These are phyloP conservation scores for Aphelenchoides besseyi DNA, from an alignment of 1,140 invertebrate species.

Conservation along the genomic window DNA sequence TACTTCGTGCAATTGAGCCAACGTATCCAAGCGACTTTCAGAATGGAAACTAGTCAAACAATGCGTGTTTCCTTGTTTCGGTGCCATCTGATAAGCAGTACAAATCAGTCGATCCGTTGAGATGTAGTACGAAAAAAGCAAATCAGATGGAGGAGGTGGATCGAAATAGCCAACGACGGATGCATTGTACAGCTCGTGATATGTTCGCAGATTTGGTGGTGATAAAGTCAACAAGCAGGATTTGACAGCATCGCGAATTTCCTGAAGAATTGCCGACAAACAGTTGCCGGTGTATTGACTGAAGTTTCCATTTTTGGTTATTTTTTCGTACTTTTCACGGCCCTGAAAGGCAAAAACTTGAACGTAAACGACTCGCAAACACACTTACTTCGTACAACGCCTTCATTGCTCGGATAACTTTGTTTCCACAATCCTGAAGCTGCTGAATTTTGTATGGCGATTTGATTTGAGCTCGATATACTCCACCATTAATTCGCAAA, in stretches of 20 bases:
- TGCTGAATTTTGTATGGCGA: slow-evolving; percentile 18
- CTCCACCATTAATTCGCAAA: slow-evolving; percentile 7
- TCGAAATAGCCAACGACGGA: slow-evolving; percentile 7
- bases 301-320: background rate
- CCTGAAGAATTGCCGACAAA: background rate
- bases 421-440: slow-evolving; percentile 13
- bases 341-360: slow-evolving; percentile 13
- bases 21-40: slow-evolving; percentile 6
- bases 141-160: slow-evolving; percentile 15
- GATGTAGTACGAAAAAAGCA: slow-evolving; percentile 13
- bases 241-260: background rate
- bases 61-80: slow-evolving; percentile 11
- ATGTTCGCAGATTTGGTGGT: slow-evolving; percentile 1
- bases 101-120: slow-evolving; percentile 9
- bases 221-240: background rate
- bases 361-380: too few relatives aligned
- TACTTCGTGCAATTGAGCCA: background rate
- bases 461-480: background rate
- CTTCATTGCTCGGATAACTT: background rate
- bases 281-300: slow-evolving; percentile 1
- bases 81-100: slow-evolving; percentile 20
- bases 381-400: slow-evolving; percentile 4
- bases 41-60: slow-evolving; percentile 13
- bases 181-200: slow-evolving; percentile 15
- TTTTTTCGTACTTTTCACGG: background rate